Percentiles rank a stretch among this genome's conserved stretches.
Conservation (phyloP, 2,797 vertebrate species). For the Typhlichthys subterraneus region DNA sequence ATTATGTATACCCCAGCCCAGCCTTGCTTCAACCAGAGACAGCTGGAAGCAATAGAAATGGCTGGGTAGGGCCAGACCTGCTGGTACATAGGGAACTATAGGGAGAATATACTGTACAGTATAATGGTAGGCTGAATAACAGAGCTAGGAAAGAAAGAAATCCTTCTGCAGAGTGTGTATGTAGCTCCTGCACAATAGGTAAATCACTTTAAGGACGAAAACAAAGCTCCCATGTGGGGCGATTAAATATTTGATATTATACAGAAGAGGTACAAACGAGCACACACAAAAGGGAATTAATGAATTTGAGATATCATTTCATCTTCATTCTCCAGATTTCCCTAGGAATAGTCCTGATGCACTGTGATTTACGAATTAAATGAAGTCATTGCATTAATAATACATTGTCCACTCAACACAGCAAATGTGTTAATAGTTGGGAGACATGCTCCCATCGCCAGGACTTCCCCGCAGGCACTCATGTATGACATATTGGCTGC, state of each 20-base stretch:
- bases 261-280: constrained; percentile 34
- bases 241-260: constrained; percentile 39
- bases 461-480: constrained; percentile 32
- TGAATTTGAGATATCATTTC: constrained; percentile 60
- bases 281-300: constrained; percentile 48
- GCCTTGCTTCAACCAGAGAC: constrained; percentile 39
- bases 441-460: constrained; percentile 26
- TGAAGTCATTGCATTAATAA: constrained; percentile 69
- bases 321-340: constrained; percentile 61
- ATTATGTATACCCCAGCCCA: constrained; percentile 60
- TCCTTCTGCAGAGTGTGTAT: neutral
- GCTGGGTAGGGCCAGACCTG: constrained; percentile 16
- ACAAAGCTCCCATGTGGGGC: constrained; percentile 27
- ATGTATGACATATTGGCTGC: constrained; percentile 25
- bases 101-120: neutral
- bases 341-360: constrained; percentile 43
- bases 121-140: neutral
- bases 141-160: constrained; percentile 10
- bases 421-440: constrained; percentile 60
- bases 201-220: constrained; percentile 35
- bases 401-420: constrained; percentile 64
- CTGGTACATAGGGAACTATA: constrained; percentile 3
- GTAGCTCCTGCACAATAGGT: constrained; percentile 13
- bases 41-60: constrained; percentile 23
- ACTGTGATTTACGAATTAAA: constrained; percentile 66